Conservation (phyloP, 2,113 vertebrate species). For the Glaucidium brasilianum region DNA sequence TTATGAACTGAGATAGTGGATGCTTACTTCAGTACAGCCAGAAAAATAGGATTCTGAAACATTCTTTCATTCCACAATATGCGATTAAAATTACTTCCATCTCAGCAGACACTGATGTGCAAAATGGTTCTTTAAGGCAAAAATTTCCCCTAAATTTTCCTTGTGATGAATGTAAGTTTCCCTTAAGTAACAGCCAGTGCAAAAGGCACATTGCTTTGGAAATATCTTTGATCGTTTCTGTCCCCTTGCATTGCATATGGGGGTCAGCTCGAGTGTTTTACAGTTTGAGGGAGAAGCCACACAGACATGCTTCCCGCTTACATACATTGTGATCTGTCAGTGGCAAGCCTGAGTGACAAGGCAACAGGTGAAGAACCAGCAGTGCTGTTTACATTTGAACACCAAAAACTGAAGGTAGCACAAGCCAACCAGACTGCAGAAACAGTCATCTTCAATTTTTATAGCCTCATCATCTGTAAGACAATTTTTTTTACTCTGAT, state of each 20-base stretch:
- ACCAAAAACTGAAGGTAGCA: background rate
- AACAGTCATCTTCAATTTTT: constrained; percentile 13
- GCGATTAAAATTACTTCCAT: background rate
- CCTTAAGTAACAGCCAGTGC: background rate
- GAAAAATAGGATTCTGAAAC: background rate
- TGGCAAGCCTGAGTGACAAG: background rate
- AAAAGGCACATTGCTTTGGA: background rate
- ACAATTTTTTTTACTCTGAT: constrained; percentile 15
- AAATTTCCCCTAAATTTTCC: background rate
- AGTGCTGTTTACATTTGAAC: background rate
- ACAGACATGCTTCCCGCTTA: background rate
- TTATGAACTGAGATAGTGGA: background rate
- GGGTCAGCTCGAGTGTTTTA: background rate
- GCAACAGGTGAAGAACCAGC: background rate
- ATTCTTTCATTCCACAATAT: background rate
- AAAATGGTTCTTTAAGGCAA: background rate
- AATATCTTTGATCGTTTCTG: background rate
- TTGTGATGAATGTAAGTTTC: background rate
- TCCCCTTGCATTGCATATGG: background rate
- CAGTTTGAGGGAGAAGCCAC: background rate
- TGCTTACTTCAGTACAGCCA: background rate
- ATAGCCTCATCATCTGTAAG: constrained; percentile 14
- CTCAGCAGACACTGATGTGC: background rate
- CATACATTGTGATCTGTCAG: background rate
- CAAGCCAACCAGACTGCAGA: background rate